Evolutionary conservation across 1,140 invertebrate species (phyloP), one percentile per base, ranked within the genome.

Genomic region (Tribolium madens): DNA sequence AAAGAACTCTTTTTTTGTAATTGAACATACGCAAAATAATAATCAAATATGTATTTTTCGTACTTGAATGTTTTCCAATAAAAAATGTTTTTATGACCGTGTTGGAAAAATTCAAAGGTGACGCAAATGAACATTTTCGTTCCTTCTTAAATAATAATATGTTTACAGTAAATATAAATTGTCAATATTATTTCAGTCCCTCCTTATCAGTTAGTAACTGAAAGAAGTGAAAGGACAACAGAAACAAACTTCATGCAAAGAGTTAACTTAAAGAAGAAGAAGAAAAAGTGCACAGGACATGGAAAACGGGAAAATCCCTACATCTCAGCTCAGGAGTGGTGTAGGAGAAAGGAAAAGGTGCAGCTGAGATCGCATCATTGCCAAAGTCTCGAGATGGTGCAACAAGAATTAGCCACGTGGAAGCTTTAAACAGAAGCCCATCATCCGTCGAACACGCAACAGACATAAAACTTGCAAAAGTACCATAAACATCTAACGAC

Each of bases 401-500:
- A 72, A 72, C 47, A 72, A 71, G 47, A 48, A 48, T 72, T 72
- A 72, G 70, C 70, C 70, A 72, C 47, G 42, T 50, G 57, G 57
- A 64, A 64, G 57, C 26, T 64, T 64, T 64, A 26, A 64, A 71
- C 18, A 48, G 70, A 72, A 72, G 47, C 46, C 68, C 77, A 75
- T 46, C 15, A 72, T 57, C 10, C 57, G 21, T 48, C 71, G 47
- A 64, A 60, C 21, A 57, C 52, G 52, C 17, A 64, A 33, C 21
- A 64, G 73, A 50, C 47, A 78, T 17, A 75, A 75, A 75, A 72
- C 36, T 75, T 26, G 21, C 6, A 26, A 26, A 26, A 26, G 53
- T 83, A 93, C 92, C 91, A 83, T 93, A 90, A 70, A 94, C 91
- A 81, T 89, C 87, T 14, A 95, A 85, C 82, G 91, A 86, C 81